Evolutionary conservation across 2,113 vertebrate species (phyloP).

Genomic region (Crotalus helleri): DNA sequence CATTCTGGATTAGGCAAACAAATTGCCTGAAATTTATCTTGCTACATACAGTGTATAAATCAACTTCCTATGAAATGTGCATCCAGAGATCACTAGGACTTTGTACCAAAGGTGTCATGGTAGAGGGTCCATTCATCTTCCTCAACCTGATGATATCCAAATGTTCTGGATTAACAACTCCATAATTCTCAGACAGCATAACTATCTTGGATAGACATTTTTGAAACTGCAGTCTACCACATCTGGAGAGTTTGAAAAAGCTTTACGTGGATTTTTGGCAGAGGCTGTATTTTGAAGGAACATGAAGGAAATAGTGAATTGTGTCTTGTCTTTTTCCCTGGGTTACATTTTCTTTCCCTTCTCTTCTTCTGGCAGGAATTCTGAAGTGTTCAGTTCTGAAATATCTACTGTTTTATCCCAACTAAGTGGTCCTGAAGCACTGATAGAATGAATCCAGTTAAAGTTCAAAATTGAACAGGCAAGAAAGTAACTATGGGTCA

Average conservation of each 20-base stretch:
- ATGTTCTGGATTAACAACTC: background rate
- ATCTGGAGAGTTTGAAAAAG: background rate
- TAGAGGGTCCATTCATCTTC: background rate
- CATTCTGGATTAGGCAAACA: background rate
- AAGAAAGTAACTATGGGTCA: slow-evolving; percentile 11
- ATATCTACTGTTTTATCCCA: slow-evolving; percentile 1
- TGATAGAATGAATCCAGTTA: slow-evolving; percentile 50
- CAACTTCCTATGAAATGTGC: background rate
- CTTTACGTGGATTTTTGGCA: background rate
- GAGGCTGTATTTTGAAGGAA: background rate
- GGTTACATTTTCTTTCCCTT: background rate
- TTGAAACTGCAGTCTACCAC: background rate
- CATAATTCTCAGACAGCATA: background rate
- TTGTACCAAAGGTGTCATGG: background rate
- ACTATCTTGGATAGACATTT: background rate
- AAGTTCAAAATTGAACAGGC: slow-evolving; percentile 6
- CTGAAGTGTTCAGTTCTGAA: background rate
- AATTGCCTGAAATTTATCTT: background rate
- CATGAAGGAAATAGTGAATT: background rate
- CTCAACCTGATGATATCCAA: background rate
- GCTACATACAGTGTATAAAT: background rate
- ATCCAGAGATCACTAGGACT: background rate
- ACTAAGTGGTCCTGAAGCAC: background rate
- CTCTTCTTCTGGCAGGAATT: background rate
- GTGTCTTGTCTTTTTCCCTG: background rate